Evolutionary conservation across 2,797 vertebrate species (phyloP), one percentile per base, ranked within the genome.

Genomic region (Cyclopterus lumpus): DNA sequence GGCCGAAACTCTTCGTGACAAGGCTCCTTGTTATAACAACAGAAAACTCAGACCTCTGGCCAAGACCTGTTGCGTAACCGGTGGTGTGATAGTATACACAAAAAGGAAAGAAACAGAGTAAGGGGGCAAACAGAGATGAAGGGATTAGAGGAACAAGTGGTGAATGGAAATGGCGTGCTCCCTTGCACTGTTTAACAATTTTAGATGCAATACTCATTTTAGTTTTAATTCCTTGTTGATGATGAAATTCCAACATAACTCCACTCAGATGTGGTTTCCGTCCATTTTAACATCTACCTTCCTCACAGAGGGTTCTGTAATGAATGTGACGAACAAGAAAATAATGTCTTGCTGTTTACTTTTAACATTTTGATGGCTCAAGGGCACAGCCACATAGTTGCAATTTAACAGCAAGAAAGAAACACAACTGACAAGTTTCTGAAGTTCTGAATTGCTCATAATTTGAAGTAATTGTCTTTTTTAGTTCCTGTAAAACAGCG

Each of bases 61-160:
- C 91, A 93, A 89, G 90, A 86, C 63, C 73, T 80, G 88, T 93
- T 95, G 86, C 79, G 65, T 89, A 95, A 95, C 80, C 11, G 9
- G 79, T 90, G 86, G 86, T 88, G 83, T 88, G 87, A 93, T 70
- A 67, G 81, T 77, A 69, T 71, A 61, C 57, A 88, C 83, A 86
- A 85, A 86, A 53, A 84, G 75, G 46, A 70, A 79, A 36, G 79
- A 85, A 85, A 88, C 22, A 36, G 75, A 86, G 59, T 60, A 81
- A 85, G 79, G 58, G 58, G 77, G 69, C n/a, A 81, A n/a, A 72
- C 26, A 60, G 44, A 75, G 28, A 78, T n/a, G 42, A 32, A 61
- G 66, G 59, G 22, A 62, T 40, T 71, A 71, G 10, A 55, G 8
- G 14, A 55, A 30, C 30, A 30, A 30, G 53, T 30, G 26, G 53